phyloP scores from a whole-genome alignment of 2,888 invertebrate genomes.

The Amitus sp. region DNA sequence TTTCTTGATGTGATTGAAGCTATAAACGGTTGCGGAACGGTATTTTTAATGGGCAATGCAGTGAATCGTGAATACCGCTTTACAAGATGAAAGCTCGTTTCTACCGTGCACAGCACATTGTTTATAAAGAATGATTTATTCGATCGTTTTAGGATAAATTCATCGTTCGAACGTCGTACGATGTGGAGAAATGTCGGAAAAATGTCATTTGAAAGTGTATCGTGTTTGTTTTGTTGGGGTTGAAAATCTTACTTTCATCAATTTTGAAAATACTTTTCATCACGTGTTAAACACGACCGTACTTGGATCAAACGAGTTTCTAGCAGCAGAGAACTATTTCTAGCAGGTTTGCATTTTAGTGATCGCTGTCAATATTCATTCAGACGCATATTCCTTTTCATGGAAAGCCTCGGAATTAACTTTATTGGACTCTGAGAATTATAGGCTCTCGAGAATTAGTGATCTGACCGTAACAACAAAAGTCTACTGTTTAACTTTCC shows the following conservation, averaged over 20 bases:
- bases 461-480: too few relatives aligned
- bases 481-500: too few relatives aligned
- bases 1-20: too few relatives aligned
- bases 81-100: constrained; percentile 13
- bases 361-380: constrained; percentile 2
- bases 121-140: constrained; percentile 56
- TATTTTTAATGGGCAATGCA: constrained; percentile 1
- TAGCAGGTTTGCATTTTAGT: neutral
- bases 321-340: too few relatives aligned
- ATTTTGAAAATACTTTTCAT: neutral
- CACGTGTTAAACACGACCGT: too few relatives aligned
- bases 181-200: constrained; percentile 13
- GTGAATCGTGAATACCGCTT: neutral
- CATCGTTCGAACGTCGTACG: constrained; percentile 45
- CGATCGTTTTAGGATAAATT: constrained; percentile 53
- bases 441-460: too few relatives aligned
- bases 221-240: too few relatives aligned
- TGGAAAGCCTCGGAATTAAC: too few relatives aligned
- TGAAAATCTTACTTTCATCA: neutral
- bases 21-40: too few relatives aligned
- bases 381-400: neutral
- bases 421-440: too few relatives aligned
- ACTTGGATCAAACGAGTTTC: too few relatives aligned
- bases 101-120: constrained; percentile 48
- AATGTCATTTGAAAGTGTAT: constrained; percentile 6